A percentile compares a stretch with the other conserved stretches of the same genome.
Evolutionary conservation across 2,113 vertebrate species (phyloP).

Genomic region (Stegostoma tigrinum): DNA sequence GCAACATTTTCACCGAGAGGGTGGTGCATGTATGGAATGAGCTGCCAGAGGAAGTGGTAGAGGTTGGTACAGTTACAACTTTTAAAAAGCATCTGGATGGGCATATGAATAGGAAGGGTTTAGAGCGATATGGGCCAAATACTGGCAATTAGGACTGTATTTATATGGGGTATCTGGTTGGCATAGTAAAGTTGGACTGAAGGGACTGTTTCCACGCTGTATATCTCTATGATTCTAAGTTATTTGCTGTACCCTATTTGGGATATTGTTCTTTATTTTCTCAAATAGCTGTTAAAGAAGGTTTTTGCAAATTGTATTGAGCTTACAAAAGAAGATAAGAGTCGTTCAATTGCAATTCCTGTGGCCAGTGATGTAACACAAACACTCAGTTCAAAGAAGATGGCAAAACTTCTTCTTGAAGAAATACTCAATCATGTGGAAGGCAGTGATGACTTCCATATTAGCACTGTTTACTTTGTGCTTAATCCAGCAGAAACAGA

Average conservation of each 20-base stretch:
- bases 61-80: no score
- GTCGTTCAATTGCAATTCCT: constrained; percentile 68
- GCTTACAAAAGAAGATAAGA: fast-evolving
- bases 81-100: no score
- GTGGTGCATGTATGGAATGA: no score
- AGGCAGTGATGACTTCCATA: fast-evolving
- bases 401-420: constrained; percentile 53
- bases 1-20: no score
- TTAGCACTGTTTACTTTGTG: constrained; percentile 59
- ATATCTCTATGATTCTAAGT: not conserved
- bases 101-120: no score
- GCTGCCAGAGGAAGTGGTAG: no score
- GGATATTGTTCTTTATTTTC: constrained; percentile 38
- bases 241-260: not conserved
- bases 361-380: constrained; percentile 53
- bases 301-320: constrained; percentile 47
- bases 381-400: not conserved
- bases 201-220: no score
- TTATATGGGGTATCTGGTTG: no score
- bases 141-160: no score
- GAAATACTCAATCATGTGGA: constrained; percentile 51
- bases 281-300: constrained; percentile 49
- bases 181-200: no score
- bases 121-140: no score
- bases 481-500: constrained; percentile 45